phyloP scores from a whole-genome alignment of 2,888 invertebrate genomes.

The Pilophorus perplexus region DNA sequence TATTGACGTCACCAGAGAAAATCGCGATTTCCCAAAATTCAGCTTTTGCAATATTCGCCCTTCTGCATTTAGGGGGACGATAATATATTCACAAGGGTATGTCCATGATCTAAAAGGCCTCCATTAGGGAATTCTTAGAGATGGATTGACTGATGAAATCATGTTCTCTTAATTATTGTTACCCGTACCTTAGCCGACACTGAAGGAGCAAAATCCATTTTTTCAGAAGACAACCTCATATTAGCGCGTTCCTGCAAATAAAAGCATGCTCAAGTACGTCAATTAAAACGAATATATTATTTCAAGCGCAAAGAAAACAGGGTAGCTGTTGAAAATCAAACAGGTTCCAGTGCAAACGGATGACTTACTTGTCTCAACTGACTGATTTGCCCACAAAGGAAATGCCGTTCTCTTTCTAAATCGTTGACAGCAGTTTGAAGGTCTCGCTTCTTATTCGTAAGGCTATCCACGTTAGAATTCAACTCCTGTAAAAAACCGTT shows the following conservation, averaged over 20 bases:
- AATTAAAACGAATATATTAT: neutral
- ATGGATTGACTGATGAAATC: no score
- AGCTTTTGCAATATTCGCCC: no score
- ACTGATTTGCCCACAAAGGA: constrained; percentile 1
- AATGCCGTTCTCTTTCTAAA: constrained; percentile 29
- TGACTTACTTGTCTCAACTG: constrained; percentile 19
- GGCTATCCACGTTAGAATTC: constrained; percentile 7
- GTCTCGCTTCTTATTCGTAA: constrained; percentile 4
- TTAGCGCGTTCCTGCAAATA: constrained; percentile 26
- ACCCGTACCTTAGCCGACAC: constrained; percentile 25
- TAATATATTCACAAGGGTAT: no score
- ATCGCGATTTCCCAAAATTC: no score
- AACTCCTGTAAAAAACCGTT: constrained; percentile 10
- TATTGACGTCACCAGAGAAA: no score
- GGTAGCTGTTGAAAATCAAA: no score
- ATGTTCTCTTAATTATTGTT: no score
- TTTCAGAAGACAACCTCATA: constrained; percentile 18
- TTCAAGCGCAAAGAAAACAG: neutral
- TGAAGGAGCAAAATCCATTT: constrained; percentile 32
- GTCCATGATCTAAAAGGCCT: no score
- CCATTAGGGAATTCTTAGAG: no score
- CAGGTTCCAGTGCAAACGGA: no score
- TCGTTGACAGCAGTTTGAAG: constrained; percentile 11
- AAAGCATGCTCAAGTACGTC: no score
- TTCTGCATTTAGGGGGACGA: neutral